Conservation (phyloP, 2,113 vertebrate genomes). For the Chelonoidis abingdonii region DNA sequence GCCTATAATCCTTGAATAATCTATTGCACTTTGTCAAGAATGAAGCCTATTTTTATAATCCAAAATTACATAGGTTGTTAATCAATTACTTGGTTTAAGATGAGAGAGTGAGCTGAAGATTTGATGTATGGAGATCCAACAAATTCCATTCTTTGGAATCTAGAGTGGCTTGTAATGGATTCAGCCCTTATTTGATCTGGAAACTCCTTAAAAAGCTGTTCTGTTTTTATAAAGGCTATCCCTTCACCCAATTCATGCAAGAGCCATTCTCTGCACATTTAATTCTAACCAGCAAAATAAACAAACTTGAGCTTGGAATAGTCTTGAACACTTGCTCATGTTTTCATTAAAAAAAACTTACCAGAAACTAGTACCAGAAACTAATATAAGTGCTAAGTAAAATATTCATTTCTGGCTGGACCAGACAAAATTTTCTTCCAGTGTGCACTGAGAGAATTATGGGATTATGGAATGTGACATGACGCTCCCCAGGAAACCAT, state of each 20-base stretch:
- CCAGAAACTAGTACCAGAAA: background rate
- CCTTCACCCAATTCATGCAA: background rate
- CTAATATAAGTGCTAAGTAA: background rate
- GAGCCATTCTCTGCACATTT: background rate
- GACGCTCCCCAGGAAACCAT: conserved; percentile 20
- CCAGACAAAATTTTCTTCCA: background rate
- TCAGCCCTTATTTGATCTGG: conserved; percentile 19
- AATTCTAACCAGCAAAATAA: conserved; percentile 43
- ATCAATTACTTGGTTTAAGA: background rate
- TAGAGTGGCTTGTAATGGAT: background rate
- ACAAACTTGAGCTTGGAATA: conserved; percentile 60
- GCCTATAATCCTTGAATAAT: background rate
- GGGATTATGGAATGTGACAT: background rate
- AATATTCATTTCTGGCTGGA: background rate
- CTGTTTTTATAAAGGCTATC: background rate
- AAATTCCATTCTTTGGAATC: background rate
- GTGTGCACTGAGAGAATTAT: background rate
- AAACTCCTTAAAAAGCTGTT: conserved; percentile 52
- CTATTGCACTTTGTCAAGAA: conserved; percentile 3
- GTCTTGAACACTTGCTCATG: conserved; percentile 23
- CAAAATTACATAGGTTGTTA: background rate
- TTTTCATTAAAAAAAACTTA: background rate
- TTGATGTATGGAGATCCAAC: background rate
- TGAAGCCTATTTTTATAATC: conserved; percentile 26
- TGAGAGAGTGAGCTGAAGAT: conserved; percentile 6